A percentile compares a stretch with the other conserved stretches of the same genome.
Conservation (phyloP, 2,888 invertebrate genomes). For the Idaea straminata region DNA sequence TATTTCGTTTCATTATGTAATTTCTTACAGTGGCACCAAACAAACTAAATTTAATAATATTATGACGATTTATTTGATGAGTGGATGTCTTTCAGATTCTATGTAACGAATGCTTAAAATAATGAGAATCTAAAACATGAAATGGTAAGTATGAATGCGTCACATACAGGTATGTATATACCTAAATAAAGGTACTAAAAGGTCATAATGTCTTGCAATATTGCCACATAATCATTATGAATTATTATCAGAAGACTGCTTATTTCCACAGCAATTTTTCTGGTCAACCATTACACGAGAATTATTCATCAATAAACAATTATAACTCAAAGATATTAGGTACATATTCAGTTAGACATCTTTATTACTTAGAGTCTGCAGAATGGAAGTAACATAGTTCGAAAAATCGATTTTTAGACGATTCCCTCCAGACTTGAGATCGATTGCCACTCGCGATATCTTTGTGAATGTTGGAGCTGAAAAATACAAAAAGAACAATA, state of each 20-base stretch:
- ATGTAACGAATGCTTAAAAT: slow-evolving; percentile 19
- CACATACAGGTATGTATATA: neutral
- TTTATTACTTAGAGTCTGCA: slow-evolving; percentile 60
- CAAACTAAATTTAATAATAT: neutral
- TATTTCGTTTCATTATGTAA: neutral
- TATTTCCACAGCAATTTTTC: too few relatives aligned
- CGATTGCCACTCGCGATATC: slow-evolving; percentile 80
- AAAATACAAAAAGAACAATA: slow-evolving; percentile 33
- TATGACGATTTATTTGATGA: neutral
- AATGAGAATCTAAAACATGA: slow-evolving; percentile 8
- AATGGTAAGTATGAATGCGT: slow-evolving; percentile 17
- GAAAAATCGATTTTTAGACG: slow-evolving; percentile 81
- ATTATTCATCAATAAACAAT: neutral
- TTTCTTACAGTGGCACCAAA: slow-evolving; percentile 7
- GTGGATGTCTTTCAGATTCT: slow-evolving; percentile 45
- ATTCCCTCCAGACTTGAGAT: slow-evolving; percentile 79
- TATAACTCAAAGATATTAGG: slow-evolving; percentile 7
- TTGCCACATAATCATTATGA: too few relatives aligned
- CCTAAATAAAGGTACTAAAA: too few relatives aligned
- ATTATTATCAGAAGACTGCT: too few relatives aligned
- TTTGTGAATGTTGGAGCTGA: slow-evolving; percentile 81
- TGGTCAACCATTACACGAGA: too few relatives aligned
- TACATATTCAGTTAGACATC: slow-evolving; percentile 34
- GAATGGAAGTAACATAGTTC: slow-evolving; percentile 65
- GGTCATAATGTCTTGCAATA: neutral